Conservation (phyloP, 2,888 invertebrate species). For the Watsonalla cultraria region DNA sequence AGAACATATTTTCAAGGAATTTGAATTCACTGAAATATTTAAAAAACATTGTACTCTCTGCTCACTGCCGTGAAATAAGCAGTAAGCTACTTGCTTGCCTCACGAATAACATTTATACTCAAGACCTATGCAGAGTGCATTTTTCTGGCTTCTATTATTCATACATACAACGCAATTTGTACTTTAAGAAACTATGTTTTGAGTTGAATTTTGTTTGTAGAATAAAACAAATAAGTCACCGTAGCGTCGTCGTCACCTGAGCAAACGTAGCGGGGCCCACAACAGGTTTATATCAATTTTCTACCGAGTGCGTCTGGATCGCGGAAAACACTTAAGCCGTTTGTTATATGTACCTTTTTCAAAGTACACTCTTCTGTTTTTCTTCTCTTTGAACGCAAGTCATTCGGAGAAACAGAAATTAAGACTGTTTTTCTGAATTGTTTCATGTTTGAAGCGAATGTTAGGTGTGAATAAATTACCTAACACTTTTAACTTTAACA, state of each 20-base stretch:
- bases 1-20: too few relatives aligned
- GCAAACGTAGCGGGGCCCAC: constrained; percentile 57
- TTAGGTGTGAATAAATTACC: too few relatives aligned
- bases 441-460: too few relatives aligned
- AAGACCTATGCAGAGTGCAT: constrained; percentile 58
- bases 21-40: constrained; percentile 45
- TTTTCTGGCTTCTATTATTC: constrained; percentile 54
- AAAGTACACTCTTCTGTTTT: too few relatives aligned
- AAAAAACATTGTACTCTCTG: constrained; percentile 32
- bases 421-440: too few relatives aligned
- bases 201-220: constrained; percentile 28
- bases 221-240: constrained; percentile 53
- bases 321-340: constrained; percentile 61
- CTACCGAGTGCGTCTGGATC: constrained; percentile 69
- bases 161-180: constrained; percentile 22
- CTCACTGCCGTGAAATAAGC: constrained; percentile 27
- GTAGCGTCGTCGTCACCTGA: constrained; percentile 64
- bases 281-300: constrained; percentile 77
- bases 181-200: constrained; percentile 26
- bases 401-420: too few relatives aligned
- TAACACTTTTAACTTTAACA: too few relatives aligned
- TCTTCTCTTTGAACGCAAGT: too few relatives aligned
- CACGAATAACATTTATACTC: constrained; percentile 59
- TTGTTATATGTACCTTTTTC: constrained; percentile 35
- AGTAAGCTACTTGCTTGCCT: constrained; percentile 56